A percentile compares a stretch with the other conserved stretches of the same genome.
Conservation (phyloP, 37 sponge, comb jelly and placozoan species). For the Geodia barretti region DNA sequence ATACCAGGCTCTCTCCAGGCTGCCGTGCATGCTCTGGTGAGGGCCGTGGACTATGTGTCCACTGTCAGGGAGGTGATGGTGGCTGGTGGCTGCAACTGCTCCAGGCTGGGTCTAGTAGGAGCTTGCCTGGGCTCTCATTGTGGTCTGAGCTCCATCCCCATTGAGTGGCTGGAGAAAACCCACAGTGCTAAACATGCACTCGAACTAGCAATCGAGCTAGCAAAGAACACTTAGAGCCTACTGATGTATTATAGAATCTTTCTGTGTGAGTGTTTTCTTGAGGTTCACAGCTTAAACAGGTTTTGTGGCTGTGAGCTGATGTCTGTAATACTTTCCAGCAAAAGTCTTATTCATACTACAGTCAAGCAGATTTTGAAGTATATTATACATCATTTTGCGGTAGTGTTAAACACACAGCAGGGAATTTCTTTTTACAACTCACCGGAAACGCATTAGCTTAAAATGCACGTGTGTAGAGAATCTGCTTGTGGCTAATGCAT, state of each 20-base stretch:
- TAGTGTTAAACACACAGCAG: too few species aligned
- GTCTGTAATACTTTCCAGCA: too few species aligned
- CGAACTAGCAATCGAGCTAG: conserved; percentile 41
- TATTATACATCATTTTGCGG: too few species aligned
- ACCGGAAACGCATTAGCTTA: too few species aligned
- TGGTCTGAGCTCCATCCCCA: conserved; percentile 68
- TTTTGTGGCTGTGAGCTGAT: neutral
- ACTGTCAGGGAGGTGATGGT: conserved; percentile 39
- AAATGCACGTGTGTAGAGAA: too few species aligned
- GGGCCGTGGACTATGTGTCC: conserved; percentile 32
- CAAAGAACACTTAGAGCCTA: neutral
- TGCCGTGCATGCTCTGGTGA: conserved; percentile 39
- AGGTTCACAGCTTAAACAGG: neutral
- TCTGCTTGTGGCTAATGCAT: neutral
- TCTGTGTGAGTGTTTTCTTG: neutral
- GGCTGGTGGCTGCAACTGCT: conserved; percentile 69
- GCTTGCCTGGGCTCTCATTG: conserved; percentile 78
- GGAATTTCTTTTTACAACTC: too few species aligned
- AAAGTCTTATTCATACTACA: too few species aligned
- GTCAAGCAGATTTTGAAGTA: too few species aligned
- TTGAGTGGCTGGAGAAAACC: conserved; percentile 65
- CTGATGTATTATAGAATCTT: neutral
- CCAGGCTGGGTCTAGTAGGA: conserved; percentile 52
- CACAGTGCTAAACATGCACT: conserved; percentile 30
- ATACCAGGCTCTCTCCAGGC: conserved; percentile 68